Percentiles rank a stretch among this genome's conserved stretches.
Conservation (phyloP, 2,888 invertebrate genomes). For the Saturnia japonica region DNA sequence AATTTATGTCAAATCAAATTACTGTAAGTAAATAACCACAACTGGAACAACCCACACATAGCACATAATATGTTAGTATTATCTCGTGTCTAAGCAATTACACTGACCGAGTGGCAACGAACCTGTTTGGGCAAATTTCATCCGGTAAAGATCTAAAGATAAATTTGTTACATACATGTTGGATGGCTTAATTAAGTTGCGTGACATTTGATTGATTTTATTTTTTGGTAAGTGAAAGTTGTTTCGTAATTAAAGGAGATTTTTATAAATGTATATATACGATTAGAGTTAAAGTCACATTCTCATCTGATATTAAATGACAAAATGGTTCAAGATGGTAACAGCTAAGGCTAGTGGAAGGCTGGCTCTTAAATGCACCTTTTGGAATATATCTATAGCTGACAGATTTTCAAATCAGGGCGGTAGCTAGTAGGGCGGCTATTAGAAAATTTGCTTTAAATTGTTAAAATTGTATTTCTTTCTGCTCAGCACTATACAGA, state of each 20-base stretch:
- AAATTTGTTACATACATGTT: slow-evolving; percentile 7
- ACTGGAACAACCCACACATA: background rate
- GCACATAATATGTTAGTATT: no score
- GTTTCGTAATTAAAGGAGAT: background rate
- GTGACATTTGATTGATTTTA: slow-evolving; percentile 6
- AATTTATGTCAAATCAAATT: background rate
- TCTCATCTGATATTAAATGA: no score
- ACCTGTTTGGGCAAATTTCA: slow-evolving; percentile 12
- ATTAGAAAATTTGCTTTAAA: no score
- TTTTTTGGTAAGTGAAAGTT: background rate
- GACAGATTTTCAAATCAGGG: no score
- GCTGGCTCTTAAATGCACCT: no score
- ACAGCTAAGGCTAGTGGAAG: no score
- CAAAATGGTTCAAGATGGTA: no score
- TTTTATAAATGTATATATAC: background rate
- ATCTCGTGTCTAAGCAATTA: background rate
- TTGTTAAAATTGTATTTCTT: no score
- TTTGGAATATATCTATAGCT: no score
- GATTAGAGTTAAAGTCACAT: no score
- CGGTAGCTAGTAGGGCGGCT: no score
- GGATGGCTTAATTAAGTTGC: background rate
- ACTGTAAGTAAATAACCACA: background rate
- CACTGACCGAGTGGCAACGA: background rate
- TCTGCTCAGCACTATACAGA: no score
- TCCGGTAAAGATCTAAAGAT: slow-evolving; percentile 2